Conservation (phyloP, 2,113 vertebrate genomes). For the Ailuropoda melanoleuca region DNA sequence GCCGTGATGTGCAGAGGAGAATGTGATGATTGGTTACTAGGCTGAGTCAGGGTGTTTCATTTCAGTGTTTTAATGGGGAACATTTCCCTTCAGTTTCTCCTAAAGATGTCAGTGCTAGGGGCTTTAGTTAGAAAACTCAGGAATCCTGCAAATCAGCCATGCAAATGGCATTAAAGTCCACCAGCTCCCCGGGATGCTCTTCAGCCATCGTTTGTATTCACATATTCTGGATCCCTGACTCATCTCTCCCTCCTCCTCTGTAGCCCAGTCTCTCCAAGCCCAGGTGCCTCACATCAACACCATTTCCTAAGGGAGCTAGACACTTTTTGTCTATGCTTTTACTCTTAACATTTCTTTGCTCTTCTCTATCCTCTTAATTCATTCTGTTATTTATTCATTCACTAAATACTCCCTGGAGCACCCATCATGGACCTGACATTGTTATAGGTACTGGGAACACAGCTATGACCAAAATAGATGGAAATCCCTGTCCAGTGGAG, state of each 20-base stretch:
- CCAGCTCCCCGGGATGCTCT: too few relatives aligned
- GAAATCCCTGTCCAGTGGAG: not conserved
- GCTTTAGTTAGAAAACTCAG: not conserved
- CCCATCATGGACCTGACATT: not conserved
- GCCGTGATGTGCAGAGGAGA: not conserved
- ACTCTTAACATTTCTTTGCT: not conserved
- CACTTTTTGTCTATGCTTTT: not conserved
- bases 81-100: not conserved
- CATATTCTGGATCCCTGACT: too few relatives aligned
- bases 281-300: not conserved
- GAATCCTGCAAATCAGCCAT: not conserved
- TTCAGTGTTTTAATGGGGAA: not conserved
- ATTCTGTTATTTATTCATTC: not conserved
- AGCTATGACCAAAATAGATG: not conserved
- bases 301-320: not conserved
- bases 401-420: not conserved
- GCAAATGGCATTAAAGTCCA: not conserved
- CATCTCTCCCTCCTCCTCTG: not conserved
- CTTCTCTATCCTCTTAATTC: not conserved
- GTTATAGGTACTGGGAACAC: not conserved
- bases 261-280: not conserved
- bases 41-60: not conserved
- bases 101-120: not conserved
- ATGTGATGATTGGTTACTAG: not conserved
- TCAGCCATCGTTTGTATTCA: not conserved